A percentile compares a stretch with the other conserved stretches of the same genome.
Evolutionary conservation across 2,797 vertebrate genomes (phyloP).

Genomic region (Australoheros facetus): DNA sequence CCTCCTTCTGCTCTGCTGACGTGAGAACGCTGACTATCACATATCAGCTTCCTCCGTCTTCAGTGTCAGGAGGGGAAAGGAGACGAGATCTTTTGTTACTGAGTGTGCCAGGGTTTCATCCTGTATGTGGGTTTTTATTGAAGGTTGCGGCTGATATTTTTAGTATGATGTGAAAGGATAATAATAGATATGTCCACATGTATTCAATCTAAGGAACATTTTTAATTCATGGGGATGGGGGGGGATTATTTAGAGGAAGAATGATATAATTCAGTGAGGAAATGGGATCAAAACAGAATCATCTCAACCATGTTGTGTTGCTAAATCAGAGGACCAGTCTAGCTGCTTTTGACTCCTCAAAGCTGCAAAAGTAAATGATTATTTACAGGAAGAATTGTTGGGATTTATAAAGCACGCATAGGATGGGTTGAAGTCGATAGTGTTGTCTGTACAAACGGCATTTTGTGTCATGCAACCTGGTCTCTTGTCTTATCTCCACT

Average conservation of each 20-base stretch:
- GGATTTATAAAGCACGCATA: neutral
- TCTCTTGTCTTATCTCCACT: neutral
- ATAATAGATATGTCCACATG: neutral
- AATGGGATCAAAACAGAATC: neutral
- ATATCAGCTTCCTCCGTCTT: conserved; percentile 51
- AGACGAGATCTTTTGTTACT: conserved; percentile 55
- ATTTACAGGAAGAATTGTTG: conserved; percentile 40
- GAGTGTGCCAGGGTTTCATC: conserved; percentile 31
- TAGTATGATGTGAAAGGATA: conserved; percentile 30
- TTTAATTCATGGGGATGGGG: neutral
- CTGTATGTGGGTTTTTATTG: neutral
- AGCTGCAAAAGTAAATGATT: neutral
- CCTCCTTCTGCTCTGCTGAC: conserved; percentile 43
- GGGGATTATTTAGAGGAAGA: neutral
- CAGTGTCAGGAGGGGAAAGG: conserved; percentile 27
- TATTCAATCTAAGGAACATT: neutral
- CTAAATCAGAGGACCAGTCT: neutral
- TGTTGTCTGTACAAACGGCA: neutral
- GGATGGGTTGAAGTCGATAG: neutral
- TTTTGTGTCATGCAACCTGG: neutral
- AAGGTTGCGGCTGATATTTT: conserved; percentile 28
- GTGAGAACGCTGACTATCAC: conserved; percentile 41
- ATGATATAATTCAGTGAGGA: neutral
- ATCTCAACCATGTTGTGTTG: neutral
- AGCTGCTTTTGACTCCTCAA: neutral